These are phyloP conservation scores for Osmerus eperlanus DNA, from an alignment of 2,113 vertebrate genomes.

Conservation along the genomic window DNA sequence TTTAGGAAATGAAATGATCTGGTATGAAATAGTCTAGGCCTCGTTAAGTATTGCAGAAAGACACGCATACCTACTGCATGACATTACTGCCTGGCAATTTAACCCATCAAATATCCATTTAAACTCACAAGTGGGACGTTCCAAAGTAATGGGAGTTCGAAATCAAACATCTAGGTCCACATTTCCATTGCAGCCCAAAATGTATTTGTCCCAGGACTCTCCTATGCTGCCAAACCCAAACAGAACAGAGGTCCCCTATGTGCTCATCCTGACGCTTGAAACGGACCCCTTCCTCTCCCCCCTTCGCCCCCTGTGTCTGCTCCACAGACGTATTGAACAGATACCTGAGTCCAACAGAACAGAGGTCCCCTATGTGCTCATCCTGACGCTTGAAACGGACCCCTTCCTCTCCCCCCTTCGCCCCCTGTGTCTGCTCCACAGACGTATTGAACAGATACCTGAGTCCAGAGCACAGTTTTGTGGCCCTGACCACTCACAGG, in stretches of 20 bases:
- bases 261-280: conserved; percentile 53
- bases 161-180: conserved; percentile 43
- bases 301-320: conserved; percentile 48
- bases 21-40: neutral
- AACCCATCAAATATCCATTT: conserved; percentile 35
- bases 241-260: conserved; percentile 56
- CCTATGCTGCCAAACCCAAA: conserved; percentile 60
- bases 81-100: conserved; percentile 14
- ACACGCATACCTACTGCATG: neutral
- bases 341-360: conserved; percentile 60
- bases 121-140: conserved; percentile 31
- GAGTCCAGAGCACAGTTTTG: conserved; percentile 62
- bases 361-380: conserved; percentile 56
- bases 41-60: conserved; percentile 2
- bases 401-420: conserved; percentile 48
- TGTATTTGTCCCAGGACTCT: conserved; percentile 63
- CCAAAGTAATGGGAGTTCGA: conserved; percentile 29
- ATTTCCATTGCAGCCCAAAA: conserved; percentile 53
- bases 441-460: conserved; percentile 57
- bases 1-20: no score
- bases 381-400: conserved; percentile 48
- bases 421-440: conserved; percentile 49
- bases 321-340: conserved; percentile 56
- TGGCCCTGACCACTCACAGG: conserved; percentile 66
- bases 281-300: conserved; percentile 44